These are phyloP conservation scores for Ctena decussata DNA, from an alignment of 2,888 invertebrate species.

Conservation along the genomic window DNA sequence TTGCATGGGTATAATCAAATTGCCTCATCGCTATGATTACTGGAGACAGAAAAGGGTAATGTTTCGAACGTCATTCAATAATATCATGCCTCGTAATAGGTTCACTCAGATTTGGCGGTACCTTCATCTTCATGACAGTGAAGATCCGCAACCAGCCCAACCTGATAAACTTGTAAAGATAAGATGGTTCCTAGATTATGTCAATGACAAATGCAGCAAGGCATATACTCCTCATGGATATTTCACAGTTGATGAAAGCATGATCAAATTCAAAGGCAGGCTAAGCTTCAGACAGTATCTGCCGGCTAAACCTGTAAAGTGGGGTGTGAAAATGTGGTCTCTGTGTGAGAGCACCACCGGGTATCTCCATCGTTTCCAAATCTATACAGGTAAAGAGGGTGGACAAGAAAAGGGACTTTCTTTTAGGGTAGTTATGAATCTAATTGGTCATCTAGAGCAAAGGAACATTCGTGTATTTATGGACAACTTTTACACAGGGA, in stretches of 20 bases:
- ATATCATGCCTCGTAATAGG: conserved; percentile 30
- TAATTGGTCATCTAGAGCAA: not conserved
- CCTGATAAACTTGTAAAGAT: conserved; percentile 7
- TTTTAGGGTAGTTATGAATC: conserved; percentile 25
- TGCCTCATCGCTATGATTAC: conserved; percentile 45
- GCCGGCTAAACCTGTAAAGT: conserved; percentile 49
- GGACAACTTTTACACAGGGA: conserved; percentile 53
- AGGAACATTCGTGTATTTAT: conserved; percentile 28
- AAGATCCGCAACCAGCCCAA: not conserved
- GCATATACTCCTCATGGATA: conserved; percentile 32
- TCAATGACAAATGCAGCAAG: conserved; percentile 3
- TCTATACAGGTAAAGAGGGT: conserved; percentile 44
- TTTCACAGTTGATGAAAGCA: conserved; percentile 40
- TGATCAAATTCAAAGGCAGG: conserved; percentile 45
- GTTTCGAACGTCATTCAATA: conserved; percentile 44
- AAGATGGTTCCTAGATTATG: not conserved
- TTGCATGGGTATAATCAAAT: conserved; percentile 36
- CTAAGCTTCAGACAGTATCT: conserved; percentile 50
- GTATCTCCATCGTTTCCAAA: conserved; percentile 22
- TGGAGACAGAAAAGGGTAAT: conserved; percentile 41
- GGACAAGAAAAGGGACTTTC: conserved; percentile 27
- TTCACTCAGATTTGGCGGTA: conserved; percentile 43
- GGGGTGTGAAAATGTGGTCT: conserved; percentile 50
- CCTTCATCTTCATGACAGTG: conserved; percentile 31
- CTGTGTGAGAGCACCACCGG: conserved; percentile 36